phyloP scores from a whole-genome alignment of 2,797 vertebrate species.

The Coilia nasus region DNA sequence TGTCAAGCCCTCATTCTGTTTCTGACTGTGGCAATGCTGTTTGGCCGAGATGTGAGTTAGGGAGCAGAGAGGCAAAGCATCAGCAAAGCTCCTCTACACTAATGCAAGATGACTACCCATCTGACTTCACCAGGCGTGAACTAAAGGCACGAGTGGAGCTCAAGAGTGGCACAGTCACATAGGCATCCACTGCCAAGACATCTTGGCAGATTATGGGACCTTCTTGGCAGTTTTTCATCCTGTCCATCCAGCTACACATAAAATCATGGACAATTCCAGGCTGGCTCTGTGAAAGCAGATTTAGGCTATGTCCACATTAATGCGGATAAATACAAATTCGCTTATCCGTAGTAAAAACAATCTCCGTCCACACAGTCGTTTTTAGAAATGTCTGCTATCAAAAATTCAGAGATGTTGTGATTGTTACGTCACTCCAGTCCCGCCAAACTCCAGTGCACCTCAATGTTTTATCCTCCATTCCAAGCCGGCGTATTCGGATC shows the following conservation, averaged over 20 bases:
- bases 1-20: not conserved
- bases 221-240: not conserved
- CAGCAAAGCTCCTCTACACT: not conserved
- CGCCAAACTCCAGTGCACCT: too few relatives aligned
- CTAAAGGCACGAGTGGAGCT: not conserved
- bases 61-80: not conserved
- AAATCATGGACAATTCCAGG: not conserved
- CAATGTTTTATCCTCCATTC: too few relatives aligned
- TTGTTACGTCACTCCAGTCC: too few relatives aligned
- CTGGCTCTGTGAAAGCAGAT: too few relatives aligned
- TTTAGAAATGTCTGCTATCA: too few relatives aligned
- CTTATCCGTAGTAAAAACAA: too few relatives aligned
- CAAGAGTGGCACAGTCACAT: not conserved
- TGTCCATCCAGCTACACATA: not conserved
- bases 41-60: not conserved
- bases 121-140: not conserved
- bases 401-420: not conserved
- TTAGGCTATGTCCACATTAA: too few relatives aligned
- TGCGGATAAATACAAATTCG: too few relatives aligned
- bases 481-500: too few relatives aligned
- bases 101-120: conserved; percentile 12
- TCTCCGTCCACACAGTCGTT: too few relatives aligned
- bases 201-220: not conserved
- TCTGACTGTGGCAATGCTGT: not conserved
- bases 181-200: not conserved